A percentile compares a stretch with the other conserved stretches of the same genome.
phyloP scores from a whole-genome alignment of 2,113 vertebrate genomes.

The Delphinapterus leucas region DNA sequence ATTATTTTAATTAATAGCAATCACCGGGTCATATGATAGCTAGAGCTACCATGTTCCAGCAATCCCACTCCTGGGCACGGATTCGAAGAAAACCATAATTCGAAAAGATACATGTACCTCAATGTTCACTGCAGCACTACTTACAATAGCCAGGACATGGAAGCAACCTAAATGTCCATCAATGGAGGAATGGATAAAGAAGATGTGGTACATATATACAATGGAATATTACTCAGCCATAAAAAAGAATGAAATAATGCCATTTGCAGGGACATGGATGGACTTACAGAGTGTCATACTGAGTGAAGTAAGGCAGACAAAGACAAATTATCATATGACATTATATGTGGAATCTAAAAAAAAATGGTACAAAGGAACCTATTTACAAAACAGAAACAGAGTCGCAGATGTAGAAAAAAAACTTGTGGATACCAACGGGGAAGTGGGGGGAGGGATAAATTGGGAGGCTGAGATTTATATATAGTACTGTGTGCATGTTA shows the following conservation, averaged over 20 bases:
- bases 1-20: neutral
- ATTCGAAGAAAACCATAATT: neutral
- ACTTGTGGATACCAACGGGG: neutral
- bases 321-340: too few relatives aligned
- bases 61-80: neutral
- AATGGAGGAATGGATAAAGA: neutral
- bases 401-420: neutral
- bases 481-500: neutral
- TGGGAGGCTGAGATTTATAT: neutral
- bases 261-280: too few relatives aligned
- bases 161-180: neutral
- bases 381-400: neutral
- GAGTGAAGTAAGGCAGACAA: too few relatives aligned
- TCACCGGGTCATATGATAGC: neutral
- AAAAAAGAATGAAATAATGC: too few relatives aligned
- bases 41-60: neutral
- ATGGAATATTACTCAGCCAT: too few relatives aligned
- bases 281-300: too few relatives aligned
- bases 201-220: too few relatives aligned
- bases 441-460: neutral
- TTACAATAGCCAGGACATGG: neutral
- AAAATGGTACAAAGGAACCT: too few relatives aligned
- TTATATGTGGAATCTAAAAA: too few relatives aligned
- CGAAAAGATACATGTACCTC: neutral
- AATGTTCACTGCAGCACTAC: neutral